These are phyloP conservation scores for Petrosia ficiformis DNA, from an alignment of 37 sponge, comb jelly and placozoan genomes.

Conservation along the genomic window DNA sequence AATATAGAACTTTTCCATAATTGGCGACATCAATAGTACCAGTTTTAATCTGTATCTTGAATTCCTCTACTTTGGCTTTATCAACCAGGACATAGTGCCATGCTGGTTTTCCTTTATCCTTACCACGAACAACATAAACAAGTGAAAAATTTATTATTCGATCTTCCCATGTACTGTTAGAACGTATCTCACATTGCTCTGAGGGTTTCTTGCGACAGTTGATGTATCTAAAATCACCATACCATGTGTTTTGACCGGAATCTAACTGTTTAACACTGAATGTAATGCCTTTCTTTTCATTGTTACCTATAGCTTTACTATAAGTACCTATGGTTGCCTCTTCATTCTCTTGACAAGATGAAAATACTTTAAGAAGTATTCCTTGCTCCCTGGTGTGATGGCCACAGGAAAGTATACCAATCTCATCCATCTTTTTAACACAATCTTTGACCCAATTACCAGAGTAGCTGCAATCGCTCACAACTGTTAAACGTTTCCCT, in stretches of 20 bases:
- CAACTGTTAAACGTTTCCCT: conserved; percentile 48
- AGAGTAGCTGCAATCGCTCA: too few species aligned
- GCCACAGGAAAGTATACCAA: conserved; percentile 54
- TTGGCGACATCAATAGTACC: conserved; percentile 48
- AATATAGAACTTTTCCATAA: conserved; percentile 58
- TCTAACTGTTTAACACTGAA: too few species aligned
- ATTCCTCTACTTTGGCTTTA: conserved; percentile 28
- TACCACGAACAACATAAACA: background rate
- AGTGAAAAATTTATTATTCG: background rate
- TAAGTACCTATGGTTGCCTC: conserved; percentile 4
- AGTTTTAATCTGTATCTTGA: conserved; percentile 15
- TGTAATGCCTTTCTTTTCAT: background rate
- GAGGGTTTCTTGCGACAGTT: too few species aligned
- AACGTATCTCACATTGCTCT: background rate
- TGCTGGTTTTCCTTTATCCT: too few species aligned
- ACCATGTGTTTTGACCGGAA: too few species aligned
- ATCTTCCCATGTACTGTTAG: background rate
- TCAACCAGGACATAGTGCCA: conserved; percentile 69
- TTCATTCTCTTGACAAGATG: conserved; percentile 10
- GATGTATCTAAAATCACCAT: too few species aligned
- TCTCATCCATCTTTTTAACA: conserved; percentile 26
- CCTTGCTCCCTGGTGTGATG: conserved; percentile 37
- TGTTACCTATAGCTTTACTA: conserved; percentile 5
- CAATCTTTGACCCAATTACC: conserved; percentile 29
- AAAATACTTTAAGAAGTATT: conserved; percentile 34